A percentile compares a stretch with the other conserved stretches of the same genome.
Evolutionary conservation across 2,797 vertebrate species (phyloP).

Genomic region (Poecile montanus): DNA sequence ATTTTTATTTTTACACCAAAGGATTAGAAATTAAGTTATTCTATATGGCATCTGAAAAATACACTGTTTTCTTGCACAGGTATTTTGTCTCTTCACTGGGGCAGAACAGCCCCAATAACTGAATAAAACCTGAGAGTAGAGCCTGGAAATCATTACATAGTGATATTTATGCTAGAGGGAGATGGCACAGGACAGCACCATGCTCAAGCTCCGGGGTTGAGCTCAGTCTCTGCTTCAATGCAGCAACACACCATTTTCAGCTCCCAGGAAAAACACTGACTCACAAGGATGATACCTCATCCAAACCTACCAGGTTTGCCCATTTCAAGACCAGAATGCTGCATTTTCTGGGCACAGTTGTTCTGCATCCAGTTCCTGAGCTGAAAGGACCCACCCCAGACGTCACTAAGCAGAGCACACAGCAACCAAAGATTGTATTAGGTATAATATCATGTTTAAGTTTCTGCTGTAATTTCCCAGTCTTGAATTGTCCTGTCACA

Average conservation of each 20-base stretch:
- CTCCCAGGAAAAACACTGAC: not conserved
- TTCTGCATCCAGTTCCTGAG: not conserved
- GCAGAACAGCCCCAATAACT: not conserved
- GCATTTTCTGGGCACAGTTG: not conserved
- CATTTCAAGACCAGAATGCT: not conserved
- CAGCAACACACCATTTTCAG: not conserved
- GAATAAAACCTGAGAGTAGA: not conserved
- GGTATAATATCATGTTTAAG: not conserved
- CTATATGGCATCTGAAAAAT: not conserved
- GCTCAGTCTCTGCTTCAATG: not conserved
- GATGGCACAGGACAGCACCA: not conserved
- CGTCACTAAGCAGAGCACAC: not conserved
- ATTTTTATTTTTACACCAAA: not conserved
- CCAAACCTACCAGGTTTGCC: not conserved
- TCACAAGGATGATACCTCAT: not conserved
- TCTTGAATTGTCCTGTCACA: not conserved
- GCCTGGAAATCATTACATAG: not conserved
- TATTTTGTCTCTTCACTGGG: not conserved
- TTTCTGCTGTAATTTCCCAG: not conserved
- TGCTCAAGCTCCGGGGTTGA: not conserved
- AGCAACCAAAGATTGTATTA: not conserved
- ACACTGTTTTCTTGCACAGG: not conserved
- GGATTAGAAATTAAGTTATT: not conserved
- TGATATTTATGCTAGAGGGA: not conserved
- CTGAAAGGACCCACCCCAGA: not conserved